Evolutionary conservation across 2,888 invertebrate species (phyloP), one percentile per base, ranked within the genome.

Genomic region (Cyrtodaria siliqua): DNA sequence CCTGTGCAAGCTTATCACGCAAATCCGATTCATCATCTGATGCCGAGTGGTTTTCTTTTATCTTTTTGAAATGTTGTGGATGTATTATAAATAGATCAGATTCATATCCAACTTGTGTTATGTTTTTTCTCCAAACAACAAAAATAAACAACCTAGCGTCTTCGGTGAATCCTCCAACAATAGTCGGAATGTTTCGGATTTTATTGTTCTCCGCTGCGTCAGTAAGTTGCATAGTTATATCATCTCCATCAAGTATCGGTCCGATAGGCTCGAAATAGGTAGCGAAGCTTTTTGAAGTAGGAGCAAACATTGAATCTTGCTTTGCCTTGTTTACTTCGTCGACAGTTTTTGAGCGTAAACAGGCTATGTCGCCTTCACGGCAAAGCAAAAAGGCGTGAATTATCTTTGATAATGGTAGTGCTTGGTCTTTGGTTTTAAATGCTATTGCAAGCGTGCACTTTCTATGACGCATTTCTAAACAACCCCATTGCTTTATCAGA

Each of bases 211-310:
- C 38, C 6, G 84, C 40, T 0, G 83, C 68, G 8, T 73, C 74
- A 33, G 87, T 47, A 0, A 86, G 76, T 24, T 87, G 84, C 2
- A 67, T 67, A 9, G 72, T 66, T 1, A 89, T 80, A 16, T 86
- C 55, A 0, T 76, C 55, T 1, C 83, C 83, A 52, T 89, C 88
- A 23, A 89, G 79, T 18, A 79, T 77, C 0, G 89, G 89, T 9
- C 86, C 83, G 73, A 85, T 84, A 14, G 86, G 85, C 57, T 89
- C 89, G 49, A 89, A 89, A 24, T 81, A 76, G 26, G 85, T 82
- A 16, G 86, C 66, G n/a, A 87, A 61, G 52, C 85, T 86, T 9
- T 85, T 16, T n/a, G 87, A 87, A 9, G 83, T 73, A 16, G 84
- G 63, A 29, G 76, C 72, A 27, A 52, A 47, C 2, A 72, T 50